Evolutionary conservation across 92 coral and sea anemone species (phyloP).

Genomic region (Pocillopora grandis): DNA sequence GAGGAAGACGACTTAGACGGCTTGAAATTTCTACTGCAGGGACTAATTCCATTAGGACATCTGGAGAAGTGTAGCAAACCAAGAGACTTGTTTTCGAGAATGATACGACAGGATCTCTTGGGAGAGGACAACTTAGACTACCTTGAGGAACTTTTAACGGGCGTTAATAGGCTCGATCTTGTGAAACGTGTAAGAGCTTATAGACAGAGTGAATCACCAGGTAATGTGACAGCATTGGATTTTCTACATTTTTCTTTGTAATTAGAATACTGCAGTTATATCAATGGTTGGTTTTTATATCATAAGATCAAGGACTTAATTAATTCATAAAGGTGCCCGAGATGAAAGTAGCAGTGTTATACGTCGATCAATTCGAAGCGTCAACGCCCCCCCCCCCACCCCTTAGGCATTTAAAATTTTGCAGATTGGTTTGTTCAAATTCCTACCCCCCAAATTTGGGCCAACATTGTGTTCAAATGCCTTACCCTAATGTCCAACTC

Average conservation of each 20-base stretch:
- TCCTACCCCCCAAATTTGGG: too few species aligned
- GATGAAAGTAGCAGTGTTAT: too few species aligned
- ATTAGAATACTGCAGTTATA: background rate
- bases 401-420: too few species aligned
- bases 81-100: background rate
- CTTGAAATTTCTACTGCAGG: slow-evolving; percentile 22
- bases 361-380: too few species aligned
- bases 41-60: slow-evolving; percentile 3
- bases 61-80: slow-evolving; percentile 13
- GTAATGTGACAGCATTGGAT: background rate
- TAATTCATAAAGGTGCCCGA: too few species aligned
- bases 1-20: background rate
- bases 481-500: too few species aligned
- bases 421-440: too few species aligned
- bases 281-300: background rate
- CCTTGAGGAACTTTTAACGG: slow-evolving; percentile 7
- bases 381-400: too few species aligned
- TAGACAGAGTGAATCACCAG: background rate
- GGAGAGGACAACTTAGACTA: slow-evolving; percentile 14
- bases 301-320: too few species aligned
- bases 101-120: slow-evolving; percentile 4
- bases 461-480: too few species aligned
- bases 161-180: slow-evolving; percentile 8
- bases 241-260: background rate
- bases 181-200: background rate